Evolutionary conservation across 1,140 invertebrate genomes (phyloP).

Genomic region (Drosophila pseudoananassae): DNA sequence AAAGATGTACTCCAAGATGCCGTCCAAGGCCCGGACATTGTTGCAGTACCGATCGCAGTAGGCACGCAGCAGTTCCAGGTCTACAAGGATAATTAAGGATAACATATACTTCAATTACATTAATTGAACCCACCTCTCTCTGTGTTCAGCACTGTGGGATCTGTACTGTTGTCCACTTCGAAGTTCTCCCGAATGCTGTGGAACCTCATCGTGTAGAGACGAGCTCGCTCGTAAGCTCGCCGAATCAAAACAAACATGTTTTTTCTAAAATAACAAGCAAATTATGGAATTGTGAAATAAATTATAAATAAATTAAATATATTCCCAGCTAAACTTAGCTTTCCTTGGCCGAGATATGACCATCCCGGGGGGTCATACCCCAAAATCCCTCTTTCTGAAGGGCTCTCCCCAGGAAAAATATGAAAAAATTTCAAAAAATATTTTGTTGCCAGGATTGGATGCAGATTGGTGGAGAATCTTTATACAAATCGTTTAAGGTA

Average conservation of each 20-base stretch:
- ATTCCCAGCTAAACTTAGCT: neutral
- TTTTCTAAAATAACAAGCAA: slow-evolving; percentile 36
- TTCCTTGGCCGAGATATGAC: too few relatives aligned
- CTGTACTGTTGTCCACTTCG: slow-evolving; percentile 88
- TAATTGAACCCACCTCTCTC: slow-evolving; percentile 73
- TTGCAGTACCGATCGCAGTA: slow-evolving; percentile 87
- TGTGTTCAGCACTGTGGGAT: slow-evolving; percentile 85
- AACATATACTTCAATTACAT: too few relatives aligned
- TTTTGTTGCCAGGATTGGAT: too few relatives aligned
- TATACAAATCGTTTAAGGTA: too few relatives aligned
- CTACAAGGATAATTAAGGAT: slow-evolving; percentile 47
- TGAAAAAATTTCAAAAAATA: too few relatives aligned
- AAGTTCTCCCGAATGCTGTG: slow-evolving; percentile 88
- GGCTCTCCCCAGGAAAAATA: too few relatives aligned
- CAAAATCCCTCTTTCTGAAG: too few relatives aligned
- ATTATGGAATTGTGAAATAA: neutral
- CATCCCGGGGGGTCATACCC: too few relatives aligned
- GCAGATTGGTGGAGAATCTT: too few relatives aligned
- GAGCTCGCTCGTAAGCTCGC: slow-evolving; percentile 86
- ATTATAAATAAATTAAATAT: neutral
- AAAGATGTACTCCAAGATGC: slow-evolving; percentile 86
- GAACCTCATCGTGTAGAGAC: slow-evolving; percentile 88
- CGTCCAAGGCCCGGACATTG: slow-evolving; percentile 87
- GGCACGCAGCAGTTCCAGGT: slow-evolving; percentile 86
- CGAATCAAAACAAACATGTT: slow-evolving; percentile 57